Percentiles rank a stretch among this genome's conserved stretches.
Conservation (phyloP, 2,888 invertebrate species). For the Pantelozetes paolii region DNA sequence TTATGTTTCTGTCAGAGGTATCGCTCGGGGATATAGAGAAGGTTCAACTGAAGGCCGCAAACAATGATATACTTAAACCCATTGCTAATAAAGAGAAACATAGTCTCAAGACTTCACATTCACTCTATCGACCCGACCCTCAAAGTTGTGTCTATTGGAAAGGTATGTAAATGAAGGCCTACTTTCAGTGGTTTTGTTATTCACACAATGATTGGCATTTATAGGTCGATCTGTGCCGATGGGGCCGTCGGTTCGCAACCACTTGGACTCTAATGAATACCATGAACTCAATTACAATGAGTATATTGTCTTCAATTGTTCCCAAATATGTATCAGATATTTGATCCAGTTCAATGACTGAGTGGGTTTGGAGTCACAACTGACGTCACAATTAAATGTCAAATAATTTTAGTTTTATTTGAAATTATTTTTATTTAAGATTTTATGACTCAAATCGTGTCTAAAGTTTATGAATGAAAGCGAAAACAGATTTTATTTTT, state of each 20-base stretch:
- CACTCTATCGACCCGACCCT: slow-evolving; percentile 47
- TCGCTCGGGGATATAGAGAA: slow-evolving; percentile 40
- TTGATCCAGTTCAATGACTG: slow-evolving; percentile 44
- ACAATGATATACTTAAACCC: slow-evolving; percentile 40
- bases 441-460: no score
- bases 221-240: slow-evolving; percentile 48
- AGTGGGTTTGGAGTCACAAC: not conserved
- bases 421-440: not conserved
- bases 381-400: not conserved
- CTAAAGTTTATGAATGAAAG: no score
- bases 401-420: not conserved
- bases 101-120: slow-evolving; percentile 45
- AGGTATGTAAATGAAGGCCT: slow-evolving; percentile 36
- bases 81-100: slow-evolving; percentile 44
- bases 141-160: slow-evolving; percentile 46
- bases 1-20: slow-evolving; percentile 57
- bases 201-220: not conserved
- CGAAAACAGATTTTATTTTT: no score
- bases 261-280: slow-evolving; percentile 41
- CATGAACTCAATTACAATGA: slow-evolving; percentile 47
- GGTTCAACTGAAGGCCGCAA: slow-evolving; percentile 43
- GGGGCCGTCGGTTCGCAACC: slow-evolving; percentile 45
- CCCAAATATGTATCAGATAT: slow-evolving; percentile 48
- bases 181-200: not conserved
- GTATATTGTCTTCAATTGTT: slow-evolving; percentile 48